These are phyloP conservation scores for Brachyptera putata DNA, from an alignment of 2,888 invertebrate genomes.

Conservation along the genomic window DNA sequence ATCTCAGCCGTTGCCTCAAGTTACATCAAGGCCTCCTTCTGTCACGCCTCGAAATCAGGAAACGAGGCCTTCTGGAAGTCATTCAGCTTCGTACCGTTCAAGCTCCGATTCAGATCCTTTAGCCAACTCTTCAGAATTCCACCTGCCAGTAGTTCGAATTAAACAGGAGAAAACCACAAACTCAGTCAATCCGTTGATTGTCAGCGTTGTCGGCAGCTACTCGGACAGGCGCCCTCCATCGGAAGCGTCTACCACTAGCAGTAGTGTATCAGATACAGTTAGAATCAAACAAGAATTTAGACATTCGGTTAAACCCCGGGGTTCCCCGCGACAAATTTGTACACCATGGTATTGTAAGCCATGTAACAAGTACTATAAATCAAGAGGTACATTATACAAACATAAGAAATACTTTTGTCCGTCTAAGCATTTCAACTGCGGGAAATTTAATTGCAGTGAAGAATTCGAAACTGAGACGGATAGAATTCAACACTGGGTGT, in stretches of 20 bases:
- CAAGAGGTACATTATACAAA: constrained; percentile 16
- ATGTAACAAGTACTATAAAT: constrained; percentile 23
- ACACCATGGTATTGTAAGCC: constrained; percentile 16
- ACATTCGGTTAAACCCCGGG: background rate
- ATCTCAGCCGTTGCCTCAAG: no score
- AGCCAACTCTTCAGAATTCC: background rate
- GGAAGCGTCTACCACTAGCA: background rate
- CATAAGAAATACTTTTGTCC: constrained; percentile 22
- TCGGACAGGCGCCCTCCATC: background rate
- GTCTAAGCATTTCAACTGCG: constrained; percentile 3
- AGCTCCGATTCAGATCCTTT: no score
- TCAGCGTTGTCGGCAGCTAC: constrained; percentile 11
- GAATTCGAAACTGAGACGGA: constrained; percentile 2
- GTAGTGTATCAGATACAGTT: background rate
- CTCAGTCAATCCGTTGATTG: background rate
- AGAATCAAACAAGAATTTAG: background rate
- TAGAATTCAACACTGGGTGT: background rate
- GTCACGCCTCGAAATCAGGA: no score
- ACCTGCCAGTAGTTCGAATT: background rate
- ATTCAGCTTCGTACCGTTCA: no score
- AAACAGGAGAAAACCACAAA: background rate
- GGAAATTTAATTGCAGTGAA: background rate
- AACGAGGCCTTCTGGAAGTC: no score
- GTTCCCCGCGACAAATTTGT: background rate
- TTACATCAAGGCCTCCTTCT: no score